These are phyloP conservation scores for Aelia acuminata DNA, from an alignment of 2,888 invertebrate genomes.

Conservation along the genomic window DNA sequence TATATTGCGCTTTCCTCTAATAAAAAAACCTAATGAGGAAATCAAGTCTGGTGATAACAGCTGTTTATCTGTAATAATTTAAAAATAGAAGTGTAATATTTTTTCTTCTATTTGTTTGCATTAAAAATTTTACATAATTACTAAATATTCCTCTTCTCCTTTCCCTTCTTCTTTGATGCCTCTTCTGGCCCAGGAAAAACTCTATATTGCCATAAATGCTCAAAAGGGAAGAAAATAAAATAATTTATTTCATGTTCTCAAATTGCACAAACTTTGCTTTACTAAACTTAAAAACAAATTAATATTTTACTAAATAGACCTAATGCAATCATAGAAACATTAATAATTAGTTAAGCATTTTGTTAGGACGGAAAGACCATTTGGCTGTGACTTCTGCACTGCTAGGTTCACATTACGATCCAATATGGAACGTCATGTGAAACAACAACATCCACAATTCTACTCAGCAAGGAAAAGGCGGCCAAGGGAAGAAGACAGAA, in stretches of 20 bases:
- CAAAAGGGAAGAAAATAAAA: no score
- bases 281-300: not conserved
- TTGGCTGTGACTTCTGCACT: conserved; percentile 91
- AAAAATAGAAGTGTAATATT: no score
- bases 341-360: not conserved
- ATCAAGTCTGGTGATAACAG: no score
- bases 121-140: no score
- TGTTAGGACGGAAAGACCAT: conserved; percentile 85
- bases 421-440: conserved; percentile 95
- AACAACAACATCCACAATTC: conserved; percentile 92
- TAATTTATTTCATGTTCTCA: not conserved
- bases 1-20: no score
- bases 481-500: conserved; percentile 34
- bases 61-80: no score
- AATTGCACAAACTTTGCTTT: not conserved
- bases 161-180: no score
- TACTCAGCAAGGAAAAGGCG: conserved; percentile 78
- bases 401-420: conserved; percentile 92
- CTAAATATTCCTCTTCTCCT: no score
- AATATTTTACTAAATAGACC: not conserved
- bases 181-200: no score
- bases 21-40: no score
- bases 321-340: not conserved
- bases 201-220: no score
- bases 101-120: no score